phyloP scores from a whole-genome alignment of 2,888 invertebrate genomes.

The Ditylenchus weischeri region DNA sequence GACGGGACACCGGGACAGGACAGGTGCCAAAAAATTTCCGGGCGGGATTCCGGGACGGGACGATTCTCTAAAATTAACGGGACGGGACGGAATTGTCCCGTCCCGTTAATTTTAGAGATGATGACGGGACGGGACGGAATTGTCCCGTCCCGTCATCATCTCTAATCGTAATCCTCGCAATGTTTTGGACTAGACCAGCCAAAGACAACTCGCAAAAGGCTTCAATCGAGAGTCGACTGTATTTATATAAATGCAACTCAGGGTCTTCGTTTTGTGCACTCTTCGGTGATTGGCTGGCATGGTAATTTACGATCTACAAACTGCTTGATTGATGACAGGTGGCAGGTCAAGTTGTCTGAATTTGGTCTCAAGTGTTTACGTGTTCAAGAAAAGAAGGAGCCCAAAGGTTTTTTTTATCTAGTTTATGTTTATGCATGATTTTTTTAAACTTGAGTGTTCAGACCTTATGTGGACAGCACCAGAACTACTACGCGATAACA shows the following conservation, averaged over 20 bases:
- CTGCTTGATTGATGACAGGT: constrained; percentile 30
- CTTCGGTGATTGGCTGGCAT: constrained; percentile 24
- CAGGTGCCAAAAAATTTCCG: too few species aligned
- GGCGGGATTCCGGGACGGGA: too few species aligned
- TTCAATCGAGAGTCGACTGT: too few species aligned
- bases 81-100: too few species aligned
- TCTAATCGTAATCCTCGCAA: too few species aligned
- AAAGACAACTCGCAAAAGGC: too few species aligned
- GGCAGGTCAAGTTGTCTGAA: constrained; percentile 49
- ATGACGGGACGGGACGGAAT: too few species aligned
- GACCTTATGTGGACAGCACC: constrained; percentile 50
- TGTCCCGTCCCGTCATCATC: too few species aligned
- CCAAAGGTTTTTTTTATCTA: constrained; percentile 23
- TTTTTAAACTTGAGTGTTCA: constrained; percentile 22
- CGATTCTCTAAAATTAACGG: too few species aligned
- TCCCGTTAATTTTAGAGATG: too few species aligned
- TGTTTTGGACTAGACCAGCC: too few species aligned
- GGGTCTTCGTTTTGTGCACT: constrained; percentile 21
- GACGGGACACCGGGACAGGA: too few species aligned
- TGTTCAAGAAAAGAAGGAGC: constrained; percentile 5
- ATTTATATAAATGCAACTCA: neutral
- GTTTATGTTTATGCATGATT: neutral
- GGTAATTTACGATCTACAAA: constrained; percentile 31
- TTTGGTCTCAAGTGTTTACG: constrained; percentile 31
- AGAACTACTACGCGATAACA: constrained; percentile 42